phyloP scores from a whole-genome alignment of 2,797 vertebrate species.

The Pampus argenteus region DNA sequence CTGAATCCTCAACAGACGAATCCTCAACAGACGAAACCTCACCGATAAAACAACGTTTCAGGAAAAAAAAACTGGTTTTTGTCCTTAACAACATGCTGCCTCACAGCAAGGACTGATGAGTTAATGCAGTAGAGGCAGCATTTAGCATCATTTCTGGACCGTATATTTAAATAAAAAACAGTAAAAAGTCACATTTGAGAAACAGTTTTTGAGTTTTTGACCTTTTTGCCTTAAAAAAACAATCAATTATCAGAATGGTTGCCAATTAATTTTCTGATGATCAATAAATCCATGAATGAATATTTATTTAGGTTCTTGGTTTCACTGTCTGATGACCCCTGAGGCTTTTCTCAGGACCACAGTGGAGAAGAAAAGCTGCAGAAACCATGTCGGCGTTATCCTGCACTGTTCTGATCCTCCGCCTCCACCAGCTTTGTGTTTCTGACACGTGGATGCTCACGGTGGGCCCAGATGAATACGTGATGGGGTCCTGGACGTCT shows the following conservation, averaged over 20 bases:
- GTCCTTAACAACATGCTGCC: neutral
- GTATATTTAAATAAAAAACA: conserved; percentile 1
- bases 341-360: neutral
- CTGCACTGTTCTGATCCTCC: conserved; percentile 18
- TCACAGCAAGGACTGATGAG: conserved; percentile 9
- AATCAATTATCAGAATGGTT: too few species aligned
- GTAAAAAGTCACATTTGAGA: neutral
- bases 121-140: neutral
- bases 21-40: conserved; percentile 1
- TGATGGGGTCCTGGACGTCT: conserved; percentile 52
- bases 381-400: too few species aligned
- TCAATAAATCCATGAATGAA: too few species aligned
- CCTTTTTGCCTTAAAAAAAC: neutral
- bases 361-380: neutral
- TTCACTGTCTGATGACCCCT: too few species aligned
- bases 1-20: neutral
- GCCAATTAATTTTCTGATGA: neutral
- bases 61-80: conserved; percentile 11
- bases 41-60: neutral
- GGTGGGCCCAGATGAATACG: conserved; percentile 57
- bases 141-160: neutral
- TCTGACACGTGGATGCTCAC: conserved; percentile 26
- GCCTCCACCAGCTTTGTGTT: conserved; percentile 6
- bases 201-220: neutral
- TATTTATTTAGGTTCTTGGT: neutral